phyloP scores from a whole-genome alignment of 1,140 invertebrate species.

The Drepana arcuata region DNA sequence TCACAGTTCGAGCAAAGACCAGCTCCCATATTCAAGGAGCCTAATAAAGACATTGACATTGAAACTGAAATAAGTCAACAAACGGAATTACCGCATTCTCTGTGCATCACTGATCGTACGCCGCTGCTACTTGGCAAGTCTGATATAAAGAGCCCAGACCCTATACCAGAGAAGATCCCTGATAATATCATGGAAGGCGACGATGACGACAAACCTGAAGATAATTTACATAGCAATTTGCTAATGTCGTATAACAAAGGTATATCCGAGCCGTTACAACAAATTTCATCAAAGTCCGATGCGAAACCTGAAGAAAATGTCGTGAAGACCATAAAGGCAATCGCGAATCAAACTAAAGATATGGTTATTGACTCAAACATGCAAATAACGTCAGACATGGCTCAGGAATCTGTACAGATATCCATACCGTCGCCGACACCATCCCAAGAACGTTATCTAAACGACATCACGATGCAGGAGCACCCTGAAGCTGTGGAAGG shows the following conservation, averaged over 20 bases:
- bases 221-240: conserved; percentile 40
- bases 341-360: conserved; percentile 65
- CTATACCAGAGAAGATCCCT: conserved; percentile 67
- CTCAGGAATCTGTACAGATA: conserved; percentile 74
- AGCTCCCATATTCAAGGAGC: neutral
- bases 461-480: conserved; percentile 74
- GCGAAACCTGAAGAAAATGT: conserved; percentile 44
- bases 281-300: conserved; percentile 12
- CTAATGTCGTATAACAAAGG: conserved; percentile 45
- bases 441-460: conserved; percentile 74
- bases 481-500: conserved; percentile 65
- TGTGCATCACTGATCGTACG: conserved; percentile 51
- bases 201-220: conserved; percentile 65
- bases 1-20: too few species aligned
- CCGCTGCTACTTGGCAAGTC: conserved; percentile 53
- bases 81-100: conserved; percentile 59
- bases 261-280: conserved; percentile 24
- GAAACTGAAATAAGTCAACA: conserved; percentile 67
- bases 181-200: conserved; percentile 72
- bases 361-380: conserved; percentile 69
- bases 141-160: conserved; percentile 67
- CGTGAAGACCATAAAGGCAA: conserved; percentile 62
- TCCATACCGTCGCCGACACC: conserved; percentile 75
- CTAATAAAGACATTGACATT: conserved; percentile 35
- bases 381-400: conserved; percentile 67